phyloP scores from a whole-genome alignment of 2,888 invertebrate genomes.

The Cantharis nigra region DNA sequence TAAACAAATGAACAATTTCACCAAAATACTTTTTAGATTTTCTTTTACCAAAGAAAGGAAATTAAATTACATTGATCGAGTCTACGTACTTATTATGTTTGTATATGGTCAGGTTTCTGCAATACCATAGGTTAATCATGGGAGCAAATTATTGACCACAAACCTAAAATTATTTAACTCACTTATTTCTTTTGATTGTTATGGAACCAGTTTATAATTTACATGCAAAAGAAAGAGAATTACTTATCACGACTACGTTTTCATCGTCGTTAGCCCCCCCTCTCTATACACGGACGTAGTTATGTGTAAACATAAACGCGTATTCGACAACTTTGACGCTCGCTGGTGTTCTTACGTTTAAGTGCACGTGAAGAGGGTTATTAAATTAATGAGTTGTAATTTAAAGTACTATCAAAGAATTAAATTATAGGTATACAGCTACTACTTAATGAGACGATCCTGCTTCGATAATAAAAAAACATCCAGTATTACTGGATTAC shows the following conservation, averaged over 20 bases:
- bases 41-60: not conserved
- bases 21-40: not conserved
- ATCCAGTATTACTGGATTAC: not conserved
- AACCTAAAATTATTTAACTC: not conserved
- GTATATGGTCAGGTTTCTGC: not conserved
- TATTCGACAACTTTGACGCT: not conserved
- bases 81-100: not conserved
- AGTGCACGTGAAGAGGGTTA: not conserved
- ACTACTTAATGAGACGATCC: not conserved
- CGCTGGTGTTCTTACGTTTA: not conserved
- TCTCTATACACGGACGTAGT: not conserved
- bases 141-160: not conserved
- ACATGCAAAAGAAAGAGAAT: not conserved
- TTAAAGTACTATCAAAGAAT: not conserved
- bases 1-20: not conserved
- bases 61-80: not conserved
- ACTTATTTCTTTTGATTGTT: not conserved
- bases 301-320: not conserved
- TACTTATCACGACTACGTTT: not conserved
- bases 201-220: not conserved
- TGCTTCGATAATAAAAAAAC: not conserved
- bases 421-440: not conserved
- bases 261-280: not conserved
- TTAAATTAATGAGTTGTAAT: not conserved
- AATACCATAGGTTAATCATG: not conserved